Percentiles rank a stretch among this genome's conserved stretches.
phyloP scores from a whole-genome alignment of 1,140 invertebrate species.

The Rhyacophila brunnea region DNA sequence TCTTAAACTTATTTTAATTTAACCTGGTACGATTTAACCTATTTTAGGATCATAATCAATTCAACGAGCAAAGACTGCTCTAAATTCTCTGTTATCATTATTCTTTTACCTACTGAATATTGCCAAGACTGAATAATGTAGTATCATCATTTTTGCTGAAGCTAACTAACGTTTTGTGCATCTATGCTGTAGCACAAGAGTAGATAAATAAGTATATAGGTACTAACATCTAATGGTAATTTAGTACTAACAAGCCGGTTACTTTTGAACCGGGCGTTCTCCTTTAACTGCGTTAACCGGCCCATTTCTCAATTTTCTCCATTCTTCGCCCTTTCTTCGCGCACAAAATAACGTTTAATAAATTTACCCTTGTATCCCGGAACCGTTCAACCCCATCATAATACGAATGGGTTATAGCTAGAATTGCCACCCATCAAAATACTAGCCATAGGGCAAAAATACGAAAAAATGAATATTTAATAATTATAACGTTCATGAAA shows the following conservation, averaged over 20 bases:
- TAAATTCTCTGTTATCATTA: too few relatives aligned
- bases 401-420: too few relatives aligned
- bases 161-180: background rate
- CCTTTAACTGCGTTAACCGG: constrained; percentile 30
- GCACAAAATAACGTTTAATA: constrained; percentile 32
- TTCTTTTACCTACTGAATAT: too few relatives aligned
- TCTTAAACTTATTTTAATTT: too few relatives aligned
- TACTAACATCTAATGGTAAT: background rate
- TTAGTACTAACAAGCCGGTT: background rate
- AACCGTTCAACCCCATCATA: constrained; percentile 9
- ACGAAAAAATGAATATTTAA: too few relatives aligned
- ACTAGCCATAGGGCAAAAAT: too few relatives aligned
- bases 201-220: background rate
- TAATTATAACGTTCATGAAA: too few relatives aligned
- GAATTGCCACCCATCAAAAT: too few relatives aligned
- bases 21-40: too few relatives aligned
- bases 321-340: constrained; percentile 21
- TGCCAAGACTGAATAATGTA: too few relatives aligned
- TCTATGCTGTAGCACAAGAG: background rate
- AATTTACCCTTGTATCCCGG: constrained; percentile 6
- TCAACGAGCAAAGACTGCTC: too few relatives aligned
- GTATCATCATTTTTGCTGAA: background rate
- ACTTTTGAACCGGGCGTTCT: constrained; percentile 11
- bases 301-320: constrained; percentile 32
- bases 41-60: too few relatives aligned